Evolutionary conservation across 2,888 invertebrate genomes (phyloP), one percentile per base, ranked within the genome.

Genomic region (Blomia tropicalis): DNA sequence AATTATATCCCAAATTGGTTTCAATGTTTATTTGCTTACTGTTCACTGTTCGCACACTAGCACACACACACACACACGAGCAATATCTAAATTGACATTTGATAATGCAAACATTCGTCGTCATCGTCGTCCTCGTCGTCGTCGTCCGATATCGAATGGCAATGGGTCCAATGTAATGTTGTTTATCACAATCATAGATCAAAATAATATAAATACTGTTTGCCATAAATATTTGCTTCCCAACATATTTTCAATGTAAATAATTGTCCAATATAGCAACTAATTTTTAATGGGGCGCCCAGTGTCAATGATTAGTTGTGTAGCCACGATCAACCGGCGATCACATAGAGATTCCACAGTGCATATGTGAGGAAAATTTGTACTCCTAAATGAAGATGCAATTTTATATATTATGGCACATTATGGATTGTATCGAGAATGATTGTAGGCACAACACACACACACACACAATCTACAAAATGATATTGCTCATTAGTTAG

Each of bases 41-140:
- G 23, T n/a, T 27, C 51, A 47, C 51, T 27, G 27, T n/a, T 47
- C 51, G 22, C 51, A 7, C 7, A 7, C 27, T n/a, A n/a, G 14
- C 41, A n/a, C 41, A n/a, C 41, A 41, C 41, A 17, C 41, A n/a
- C 14, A 17, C 41, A 41, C 41, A 17, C 41, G 41, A n/a, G n/a
- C 7, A 47, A 47, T 47, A 47, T 47, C 51, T 27, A 27, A 47
- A 47, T 47, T 47, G 51, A 47, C 51, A 47, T 47, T 47, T 47
- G 51, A 47, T 47, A 47, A 47, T 47, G 7, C 51, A 47, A 47
- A 47, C 51, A 47, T 7, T 36, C 36, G 36, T 17, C 36, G 7
- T 36, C 17, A 7, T 36, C 7, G 36, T 36, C 7, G 7, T 7
- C 7, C 36, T 36, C 36, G 36, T 11, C 36, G n/a, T n/a, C n/a